Base-by-base conservation (phyloP, 2,797 vertebrate species). In the Epinephelus coioides region DNA sequence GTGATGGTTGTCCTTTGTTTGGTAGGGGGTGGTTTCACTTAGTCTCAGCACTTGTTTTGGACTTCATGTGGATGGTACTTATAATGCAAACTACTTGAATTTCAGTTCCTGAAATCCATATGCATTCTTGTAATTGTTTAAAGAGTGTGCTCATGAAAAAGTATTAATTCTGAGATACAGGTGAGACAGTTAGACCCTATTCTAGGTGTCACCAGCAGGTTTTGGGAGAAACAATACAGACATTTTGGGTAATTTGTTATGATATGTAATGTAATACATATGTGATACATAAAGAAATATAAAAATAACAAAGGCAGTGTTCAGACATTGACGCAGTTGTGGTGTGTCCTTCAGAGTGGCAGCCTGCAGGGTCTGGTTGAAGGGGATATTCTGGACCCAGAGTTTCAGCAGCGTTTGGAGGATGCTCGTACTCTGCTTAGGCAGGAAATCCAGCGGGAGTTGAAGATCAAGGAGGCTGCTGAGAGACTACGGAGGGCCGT, bases 401-500 rank as follows among this genome's bases (percentile, higher is more conserved):
- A 87, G 70, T 96, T 97, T 64, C 97, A 97, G 83, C 97, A 96
- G 92, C 96, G 94, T 4, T 84, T 97, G 89, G 96, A 98, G 50
- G 95, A 96, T 18, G 96, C 97, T 38, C 97, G 96, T 18, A 94
- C 95, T 0, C 69, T 91, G 13, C 91, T 99, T 50, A 94, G 96
- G 7, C 95, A 96, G 57, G 96, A 98, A 84, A 99, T 99, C 91
- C 98, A 98, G 93, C 95, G 97, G 12, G 98, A 99, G 78, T 88
- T 99, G 82, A 99, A 98, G 89, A 98, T 99, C 83, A 99, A 99
- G 88, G 97, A 99, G 83, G 98, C 97, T 0, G 95, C 97, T 0
- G 98, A 99, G 91, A 95, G 98, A 67, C 79, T 99, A 73, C 95
- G 96, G 19, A 95, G 96, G 3, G 98, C 94, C 0, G 96, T 97